Base-by-base conservation (phyloP, 2,113 vertebrate species). In the Scatophagus argus region DNA sequence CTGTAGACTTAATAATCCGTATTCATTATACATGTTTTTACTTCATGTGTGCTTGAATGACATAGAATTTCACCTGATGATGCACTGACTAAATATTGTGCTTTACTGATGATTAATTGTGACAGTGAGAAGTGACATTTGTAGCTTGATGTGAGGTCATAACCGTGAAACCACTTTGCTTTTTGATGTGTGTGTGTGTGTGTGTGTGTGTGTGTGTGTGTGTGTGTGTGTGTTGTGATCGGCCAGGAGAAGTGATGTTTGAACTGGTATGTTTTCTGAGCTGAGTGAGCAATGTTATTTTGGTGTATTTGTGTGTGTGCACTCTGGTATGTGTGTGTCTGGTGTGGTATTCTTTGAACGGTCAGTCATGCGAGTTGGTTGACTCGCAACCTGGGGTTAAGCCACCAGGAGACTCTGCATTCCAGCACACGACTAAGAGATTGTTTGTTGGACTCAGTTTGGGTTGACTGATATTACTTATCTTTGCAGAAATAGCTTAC, bases 391-490 rank as follows among this genome's bases (percentile, higher is more conserved):
- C 39, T 16, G 27, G 70, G 13, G 73, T 77, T 44, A 46, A 71
- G 73, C 85, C 85, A 74, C 87, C 73, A 83, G 86, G 80, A 82
- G 85, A 85, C 85, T 84, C 84, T 79, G 56, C 47, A 62, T 32
- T 75, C 69, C 61, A 77, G 8, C 46, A 55, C 39, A 83, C 66
- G 59, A 47, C 46, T 46, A 39, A 6, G 16, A 16, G 3, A 14
- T 41, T 44, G 36, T 60, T 65, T 38, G 5, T 17, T 44, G 5
- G 52, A 43, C 9, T 1, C n/a, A 38, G 44, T 54, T 10, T 46
- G 2, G 49, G 46, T 49, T 64, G 19, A 13, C 19, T 55, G 49
- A 56, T 1, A 12, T 32, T 21, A 32, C 11, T 4, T n/a, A 12
- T 38, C 17, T 19, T 61, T 55, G 34, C n/a, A 32, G 17, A 68